phyloP scores from a whole-genome alignment of 2,797 vertebrate genomes.

The Trichosurus vulpecula region DNA sequence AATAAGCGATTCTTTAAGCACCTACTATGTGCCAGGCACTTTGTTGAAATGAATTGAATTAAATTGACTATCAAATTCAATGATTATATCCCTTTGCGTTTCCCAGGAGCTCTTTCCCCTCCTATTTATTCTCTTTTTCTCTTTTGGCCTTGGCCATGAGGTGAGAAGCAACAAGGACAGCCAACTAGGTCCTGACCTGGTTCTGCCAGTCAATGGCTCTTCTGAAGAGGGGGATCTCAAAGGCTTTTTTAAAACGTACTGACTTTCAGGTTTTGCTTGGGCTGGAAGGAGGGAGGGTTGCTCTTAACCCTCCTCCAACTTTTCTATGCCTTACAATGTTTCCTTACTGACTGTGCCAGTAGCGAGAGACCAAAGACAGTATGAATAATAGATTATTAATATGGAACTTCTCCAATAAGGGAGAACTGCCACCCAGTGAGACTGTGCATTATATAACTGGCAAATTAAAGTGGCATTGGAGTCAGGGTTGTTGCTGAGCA shows the following conservation, averaged over 20 bases:
- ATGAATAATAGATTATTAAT: conserved; percentile 75
- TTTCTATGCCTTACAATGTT: not conserved
- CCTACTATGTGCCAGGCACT: not conserved
- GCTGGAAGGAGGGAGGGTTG: not conserved
- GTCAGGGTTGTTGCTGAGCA: not conserved
- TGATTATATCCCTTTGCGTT: not conserved
- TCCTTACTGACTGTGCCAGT: conserved; percentile 30
- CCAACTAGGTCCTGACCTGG: not conserved
- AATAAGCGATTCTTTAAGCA: not conserved
- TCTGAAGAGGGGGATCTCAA: not conserved
- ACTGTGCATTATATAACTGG: conserved; percentile 62
- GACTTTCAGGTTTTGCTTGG: conserved; percentile 41
- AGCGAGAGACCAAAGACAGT: conserved; percentile 47
- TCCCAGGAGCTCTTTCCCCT: not conserved
- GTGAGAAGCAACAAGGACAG: not conserved
- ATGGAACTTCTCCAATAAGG: conserved; percentile 45
- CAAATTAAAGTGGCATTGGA: conserved; percentile 31
- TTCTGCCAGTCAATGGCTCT: conserved; percentile 25
- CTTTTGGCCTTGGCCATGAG: conserved; percentile 6
- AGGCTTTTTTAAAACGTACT: conserved; percentile 48
- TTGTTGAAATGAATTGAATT: not conserved
- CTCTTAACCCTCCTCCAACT: not conserved
- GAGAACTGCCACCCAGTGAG: conserved; percentile 22
- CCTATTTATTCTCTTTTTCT: not conserved
- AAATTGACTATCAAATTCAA: not conserved